Conservation (phyloP, 2,113 vertebrate species). For the Muntiacus muntjak region DNA sequence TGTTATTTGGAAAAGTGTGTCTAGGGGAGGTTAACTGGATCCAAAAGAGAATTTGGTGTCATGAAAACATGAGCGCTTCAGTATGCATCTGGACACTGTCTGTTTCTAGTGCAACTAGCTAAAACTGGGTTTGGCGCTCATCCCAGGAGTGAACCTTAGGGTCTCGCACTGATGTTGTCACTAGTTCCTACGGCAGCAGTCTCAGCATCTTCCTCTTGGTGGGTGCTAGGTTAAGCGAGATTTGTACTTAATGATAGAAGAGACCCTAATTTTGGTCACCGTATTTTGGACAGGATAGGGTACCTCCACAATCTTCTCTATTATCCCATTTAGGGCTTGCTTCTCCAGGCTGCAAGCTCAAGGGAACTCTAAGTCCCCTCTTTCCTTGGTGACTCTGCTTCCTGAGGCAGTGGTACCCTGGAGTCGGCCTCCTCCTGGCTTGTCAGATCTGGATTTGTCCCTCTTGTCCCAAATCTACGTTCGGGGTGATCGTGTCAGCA, state of each 20-base stretch:
- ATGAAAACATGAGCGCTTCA: not conserved
- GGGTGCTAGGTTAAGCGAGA: not conserved
- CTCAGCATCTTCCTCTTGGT: not conserved
- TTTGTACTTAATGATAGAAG: not conserved
- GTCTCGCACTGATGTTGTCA: not conserved
- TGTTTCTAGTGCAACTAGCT: not conserved
- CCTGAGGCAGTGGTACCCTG: fast-evolving
- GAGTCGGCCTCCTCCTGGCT: not conserved
- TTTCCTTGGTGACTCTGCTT: not conserved
- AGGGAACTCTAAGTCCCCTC: not conserved
- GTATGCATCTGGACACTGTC: not conserved
- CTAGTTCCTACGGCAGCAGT: fast-evolving
- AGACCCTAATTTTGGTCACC: not conserved
- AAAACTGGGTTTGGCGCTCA: not conserved
- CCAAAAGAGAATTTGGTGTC: not conserved
- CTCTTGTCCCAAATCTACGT: not conserved
- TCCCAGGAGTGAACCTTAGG: not conserved
- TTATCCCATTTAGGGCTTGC: not conserved
- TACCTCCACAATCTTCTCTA: not conserved
- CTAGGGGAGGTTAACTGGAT: not conserved
- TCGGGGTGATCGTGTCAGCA: not conserved
- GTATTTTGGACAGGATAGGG: not conserved
- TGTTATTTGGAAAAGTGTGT: not conserved
- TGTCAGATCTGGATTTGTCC: not conserved
- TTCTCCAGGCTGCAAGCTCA: not conserved